phyloP scores from a whole-genome alignment of 2,113 vertebrate genomes.

The Lampris incognitus region DNA sequence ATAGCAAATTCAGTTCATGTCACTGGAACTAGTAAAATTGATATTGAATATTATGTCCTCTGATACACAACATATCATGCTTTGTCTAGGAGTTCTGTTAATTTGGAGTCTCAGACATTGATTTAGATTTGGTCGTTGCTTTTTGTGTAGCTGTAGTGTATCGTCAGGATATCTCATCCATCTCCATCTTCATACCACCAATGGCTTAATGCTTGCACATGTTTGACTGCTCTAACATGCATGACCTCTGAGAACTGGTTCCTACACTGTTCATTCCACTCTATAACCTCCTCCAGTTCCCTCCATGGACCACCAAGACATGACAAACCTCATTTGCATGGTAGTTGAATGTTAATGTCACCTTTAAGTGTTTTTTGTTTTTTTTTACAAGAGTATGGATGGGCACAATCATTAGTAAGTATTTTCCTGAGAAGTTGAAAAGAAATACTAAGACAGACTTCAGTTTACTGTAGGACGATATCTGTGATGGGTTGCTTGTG shows the following conservation, averaged over 20 bases:
- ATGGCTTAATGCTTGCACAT: slow-evolving; percentile 62
- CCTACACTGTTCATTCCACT: slow-evolving; percentile 39
- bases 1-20: slow-evolving; percentile 43
- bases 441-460: not conserved
- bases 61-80: not conserved
- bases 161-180: slow-evolving; percentile 49
- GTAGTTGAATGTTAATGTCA: slow-evolving; percentile 40
- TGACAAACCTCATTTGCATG: slow-evolving; percentile 64
- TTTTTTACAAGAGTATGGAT: slow-evolving; percentile 45
- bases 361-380: slow-evolving; percentile 48
- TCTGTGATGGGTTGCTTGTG: not conserved
- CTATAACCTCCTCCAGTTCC: slow-evolving; percentile 47
- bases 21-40: slow-evolving; percentile 3
- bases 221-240: slow-evolving; percentile 64
- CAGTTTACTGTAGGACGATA: not conserved
- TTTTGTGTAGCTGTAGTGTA: slow-evolving; percentile 5
- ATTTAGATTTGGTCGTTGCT: slow-evolving; percentile 25
- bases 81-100: not conserved
- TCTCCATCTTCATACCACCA: slow-evolving; percentile 51
- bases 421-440: slow-evolving; percentile 1
- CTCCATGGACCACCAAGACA: slow-evolving; percentile 47
- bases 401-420: slow-evolving; percentile 2
- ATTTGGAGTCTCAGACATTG: slow-evolving; percentile 14
- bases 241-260: slow-evolving; percentile 55
- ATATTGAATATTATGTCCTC: not conserved